These are phyloP conservation scores for Andrena dorsata DNA, from an alignment of 2,888 invertebrate genomes.

Conservation along the genomic window DNA sequence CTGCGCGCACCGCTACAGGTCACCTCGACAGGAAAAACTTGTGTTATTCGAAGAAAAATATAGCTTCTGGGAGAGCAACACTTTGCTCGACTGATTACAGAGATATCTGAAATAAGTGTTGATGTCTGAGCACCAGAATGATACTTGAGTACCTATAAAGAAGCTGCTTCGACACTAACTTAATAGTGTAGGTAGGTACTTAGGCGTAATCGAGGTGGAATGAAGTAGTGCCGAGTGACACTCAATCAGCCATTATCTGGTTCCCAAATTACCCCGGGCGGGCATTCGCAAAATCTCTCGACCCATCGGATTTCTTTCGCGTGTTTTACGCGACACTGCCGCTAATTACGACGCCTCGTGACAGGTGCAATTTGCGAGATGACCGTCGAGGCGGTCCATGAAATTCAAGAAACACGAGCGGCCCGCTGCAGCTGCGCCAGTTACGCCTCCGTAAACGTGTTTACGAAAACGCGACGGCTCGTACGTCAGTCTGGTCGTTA, in stretches of 20 bases:
- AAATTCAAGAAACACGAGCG: slow-evolving; percentile 62
- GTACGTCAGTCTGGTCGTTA: slow-evolving; percentile 63
- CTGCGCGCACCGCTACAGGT: no score
- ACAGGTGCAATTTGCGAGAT: slow-evolving; percentile 68
- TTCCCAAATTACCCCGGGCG: not conserved
- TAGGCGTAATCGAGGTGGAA: no score
- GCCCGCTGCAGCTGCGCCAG: slow-evolving; percentile 28
- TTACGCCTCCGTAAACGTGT: slow-evolving; percentile 49
- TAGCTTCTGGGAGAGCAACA: no score
- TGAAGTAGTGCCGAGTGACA: no score
- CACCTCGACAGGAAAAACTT: not conserved
- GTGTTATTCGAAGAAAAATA: not conserved
- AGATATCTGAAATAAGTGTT: no score
- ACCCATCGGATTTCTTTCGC: not conserved
- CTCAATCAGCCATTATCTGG: not conserved
- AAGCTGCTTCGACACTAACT: no score
- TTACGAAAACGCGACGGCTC: slow-evolving; percentile 63
- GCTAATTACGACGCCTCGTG: slow-evolving; percentile 61
- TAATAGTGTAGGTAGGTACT: no score
- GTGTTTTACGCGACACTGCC: not conserved
- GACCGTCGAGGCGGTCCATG: slow-evolving; percentile 53
- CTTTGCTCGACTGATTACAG: no score
- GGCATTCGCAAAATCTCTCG: not conserved
- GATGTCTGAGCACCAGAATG: no score
- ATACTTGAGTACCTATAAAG: no score